These are phyloP conservation scores for Procambarus clarkii DNA, from an alignment of 1,140 invertebrate species.

Conservation along the genomic window DNA sequence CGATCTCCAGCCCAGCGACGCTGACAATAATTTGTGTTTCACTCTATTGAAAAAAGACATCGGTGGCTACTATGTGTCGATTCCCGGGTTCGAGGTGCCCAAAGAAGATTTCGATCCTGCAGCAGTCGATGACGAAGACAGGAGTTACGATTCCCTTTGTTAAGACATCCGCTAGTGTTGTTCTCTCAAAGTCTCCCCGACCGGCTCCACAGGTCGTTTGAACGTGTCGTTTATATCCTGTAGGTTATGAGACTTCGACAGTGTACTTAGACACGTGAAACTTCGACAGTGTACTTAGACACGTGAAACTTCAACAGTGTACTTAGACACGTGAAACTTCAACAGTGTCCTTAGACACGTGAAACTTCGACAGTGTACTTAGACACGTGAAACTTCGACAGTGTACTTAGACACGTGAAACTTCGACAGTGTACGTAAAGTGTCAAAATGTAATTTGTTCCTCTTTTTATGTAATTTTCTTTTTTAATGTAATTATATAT, in stretches of 20 bases:
- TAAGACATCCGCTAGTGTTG: slow-evolving; percentile 18
- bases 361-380: not conserved
- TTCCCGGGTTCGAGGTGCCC: slow-evolving; percentile 56
- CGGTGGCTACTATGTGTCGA: slow-evolving; percentile 59
- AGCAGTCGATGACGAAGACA: not conserved
- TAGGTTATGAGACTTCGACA: not conserved
- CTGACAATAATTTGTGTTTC: slow-evolving; percentile 44
- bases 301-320: not conserved
- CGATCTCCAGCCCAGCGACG: not conserved
- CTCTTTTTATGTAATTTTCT: too few species aligned
- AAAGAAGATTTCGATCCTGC: slow-evolving; percentile 35
- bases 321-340: not conserved
- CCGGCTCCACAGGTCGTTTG: not conserved
- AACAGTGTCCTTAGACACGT: not conserved
- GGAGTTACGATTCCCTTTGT: slow-evolving; percentile 50
- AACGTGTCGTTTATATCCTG: not conserved
- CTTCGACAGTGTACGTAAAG: too few species aligned
- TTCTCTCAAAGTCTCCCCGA: not conserved
- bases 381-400: not conserved
- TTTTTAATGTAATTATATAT: too few species aligned
- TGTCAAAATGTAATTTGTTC: too few species aligned
- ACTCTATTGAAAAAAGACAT: slow-evolving; percentile 62
- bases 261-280: not conserved
- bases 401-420: not conserved
- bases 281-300: not conserved